Conservation (phyloP, 2,888 invertebrate species). For the Hermodice carunculata region DNA sequence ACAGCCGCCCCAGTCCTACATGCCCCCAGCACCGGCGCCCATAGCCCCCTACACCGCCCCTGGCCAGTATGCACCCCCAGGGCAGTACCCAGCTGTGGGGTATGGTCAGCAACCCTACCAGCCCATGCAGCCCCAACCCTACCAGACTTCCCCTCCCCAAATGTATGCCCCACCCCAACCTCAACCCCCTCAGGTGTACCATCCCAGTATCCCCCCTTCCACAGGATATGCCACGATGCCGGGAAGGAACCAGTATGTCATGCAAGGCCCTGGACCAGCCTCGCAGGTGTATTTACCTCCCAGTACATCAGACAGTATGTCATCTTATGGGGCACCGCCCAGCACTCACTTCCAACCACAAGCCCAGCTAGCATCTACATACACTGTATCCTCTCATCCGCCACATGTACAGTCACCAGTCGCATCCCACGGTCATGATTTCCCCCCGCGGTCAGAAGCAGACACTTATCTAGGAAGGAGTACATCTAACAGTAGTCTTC, state of each 20-base stretch:
- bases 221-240: conserved; percentile 3
- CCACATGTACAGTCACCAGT: conserved; percentile 27
- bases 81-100: not conserved
- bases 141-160: not conserved
- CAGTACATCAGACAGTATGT: not conserved
- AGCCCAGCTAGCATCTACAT: conserved; percentile 7
- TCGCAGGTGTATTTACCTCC: not conserved
- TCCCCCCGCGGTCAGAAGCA: too few species aligned
- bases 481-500: too few species aligned
- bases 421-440: too few species aligned
- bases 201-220: conserved; percentile 9
- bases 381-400: conserved; percentile 33
- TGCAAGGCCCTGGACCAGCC: conserved; percentile 6
- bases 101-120: conserved; percentile 5
- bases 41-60: not conserved
- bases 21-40: conserved; percentile 16
- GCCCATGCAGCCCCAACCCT: not conserved
- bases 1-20: conserved; percentile 14
- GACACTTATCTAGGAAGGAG: too few species aligned
- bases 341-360: conserved; percentile 4
- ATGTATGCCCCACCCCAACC: not conserved
- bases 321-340: not conserved
- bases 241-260: conserved; percentile 1
- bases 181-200: conserved; percentile 1
- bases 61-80: conserved; percentile 16